phyloP scores from a whole-genome alignment of 2,797 vertebrate genomes.

The Myotis findleyi region DNA sequence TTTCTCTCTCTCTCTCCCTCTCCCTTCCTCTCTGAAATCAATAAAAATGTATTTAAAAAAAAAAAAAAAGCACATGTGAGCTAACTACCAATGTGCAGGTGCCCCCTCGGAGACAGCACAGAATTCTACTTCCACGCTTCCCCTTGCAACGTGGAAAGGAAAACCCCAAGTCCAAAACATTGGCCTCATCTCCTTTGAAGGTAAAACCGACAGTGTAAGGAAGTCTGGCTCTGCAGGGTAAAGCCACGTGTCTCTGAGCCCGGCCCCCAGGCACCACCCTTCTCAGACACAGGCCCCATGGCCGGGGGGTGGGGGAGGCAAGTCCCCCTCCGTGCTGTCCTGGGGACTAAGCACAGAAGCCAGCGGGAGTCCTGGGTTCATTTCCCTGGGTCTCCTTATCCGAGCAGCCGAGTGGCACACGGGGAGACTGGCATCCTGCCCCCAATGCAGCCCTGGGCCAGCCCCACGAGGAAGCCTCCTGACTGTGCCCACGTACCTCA shows the following conservation, averaged over 20 bases:
- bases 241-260: background rate
- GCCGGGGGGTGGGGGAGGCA: too few species aligned
- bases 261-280: fast-evolving
- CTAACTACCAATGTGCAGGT: background rate
- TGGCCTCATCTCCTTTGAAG: fast-evolving
- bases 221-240: background rate
- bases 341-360: background rate
- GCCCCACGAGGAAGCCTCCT: fast-evolving
- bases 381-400: background rate
- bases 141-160: background rate
- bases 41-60: too few species aligned
- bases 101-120: background rate
- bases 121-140: background rate
- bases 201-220: background rate
- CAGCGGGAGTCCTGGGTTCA: too few species aligned
- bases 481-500: fast-evolving
- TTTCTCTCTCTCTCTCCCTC: too few species aligned
- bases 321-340: background rate
- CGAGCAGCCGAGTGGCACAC: background rate
- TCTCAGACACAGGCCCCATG: fast-evolving
- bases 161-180: background rate
- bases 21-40: too few species aligned
- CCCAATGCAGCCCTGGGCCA: fast-evolving
- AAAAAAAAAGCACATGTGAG: fast-evolving
- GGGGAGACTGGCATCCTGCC: fast-evolving